These are phyloP conservation scores for Meghimatium bilineatum DNA, from an alignment of 2,888 invertebrate species.

Conservation along the genomic window DNA sequence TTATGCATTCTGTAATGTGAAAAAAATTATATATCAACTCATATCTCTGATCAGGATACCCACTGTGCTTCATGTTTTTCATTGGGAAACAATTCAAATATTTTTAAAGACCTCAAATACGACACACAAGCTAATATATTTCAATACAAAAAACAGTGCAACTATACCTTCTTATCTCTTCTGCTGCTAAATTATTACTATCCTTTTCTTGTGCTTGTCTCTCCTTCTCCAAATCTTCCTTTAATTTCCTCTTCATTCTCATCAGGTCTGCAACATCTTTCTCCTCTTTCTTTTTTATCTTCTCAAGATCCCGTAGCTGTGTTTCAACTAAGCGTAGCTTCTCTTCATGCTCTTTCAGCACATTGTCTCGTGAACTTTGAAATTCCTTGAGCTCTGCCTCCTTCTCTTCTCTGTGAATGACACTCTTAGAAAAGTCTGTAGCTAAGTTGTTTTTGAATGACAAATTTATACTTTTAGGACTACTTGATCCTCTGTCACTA, in stretches of 20 bases:
- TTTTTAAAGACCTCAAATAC: too few relatives aligned
- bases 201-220: constrained; percentile 48
- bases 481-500: constrained; percentile 20
- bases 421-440: constrained; percentile 23
- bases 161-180: constrained; percentile 67
- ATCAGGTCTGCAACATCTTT: constrained; percentile 71
- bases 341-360: constrained; percentile 6
- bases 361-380: constrained; percentile 4
- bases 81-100: too few relatives aligned
- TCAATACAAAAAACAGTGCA: background rate
- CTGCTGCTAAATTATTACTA: constrained; percentile 34
- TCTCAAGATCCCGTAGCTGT: constrained; percentile 58
- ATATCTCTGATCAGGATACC: too few relatives aligned
- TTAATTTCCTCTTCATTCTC: constrained; percentile 66
- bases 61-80: too few relatives aligned
- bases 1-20: too few relatives aligned
- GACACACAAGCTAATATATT: background rate
- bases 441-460: constrained; percentile 39
- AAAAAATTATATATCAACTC: too few relatives aligned
- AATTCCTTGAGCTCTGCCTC: constrained; percentile 25
- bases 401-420: constrained; percentile 15
- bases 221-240: constrained; percentile 60
- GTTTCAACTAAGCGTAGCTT: constrained; percentile 49
- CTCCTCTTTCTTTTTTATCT: constrained; percentile 63
- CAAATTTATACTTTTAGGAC: constrained; percentile 24